Base-by-base conservation (phyloP, 2,888 invertebrate genomes). In the Sinotaia quadrata region DNA sequence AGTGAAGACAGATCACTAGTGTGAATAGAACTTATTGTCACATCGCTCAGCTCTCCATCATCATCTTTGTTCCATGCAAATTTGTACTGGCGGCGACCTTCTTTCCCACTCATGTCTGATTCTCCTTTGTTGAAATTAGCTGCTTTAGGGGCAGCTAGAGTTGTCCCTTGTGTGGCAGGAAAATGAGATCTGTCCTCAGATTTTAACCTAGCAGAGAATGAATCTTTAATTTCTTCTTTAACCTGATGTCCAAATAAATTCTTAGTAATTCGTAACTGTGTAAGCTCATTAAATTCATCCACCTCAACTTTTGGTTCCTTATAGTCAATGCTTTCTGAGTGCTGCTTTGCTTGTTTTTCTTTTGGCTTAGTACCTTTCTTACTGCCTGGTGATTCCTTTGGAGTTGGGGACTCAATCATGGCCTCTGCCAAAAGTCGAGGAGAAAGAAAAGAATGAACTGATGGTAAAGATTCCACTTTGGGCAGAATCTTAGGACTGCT, bases 1-100 rank as follows among this genome's bases (percentile, higher is more conserved):
- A 87, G 88, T 49, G 85, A 85, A 0, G 89, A 89, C 61, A 89
- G 77, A 75, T 89, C 89, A 78, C 88, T 88, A 12, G 89, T 89
- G 75, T 89, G 89, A 4, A 89, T 86, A 12, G 89, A 89, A 71
- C 88, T 88, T 37, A 89, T 78, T 4, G 85, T 84, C 15, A 86
- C 76, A 62, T 86, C 86, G 8, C 85, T 86, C 66, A 81, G 70
- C 29, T 75, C 75, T 41, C 68, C 70, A 12, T 70, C 73, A 61
- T 68, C 73, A 24, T 74, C 76, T 51, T 73, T 72, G 69, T 84
- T 79, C 84, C 87, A 87, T 0, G 85, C 84, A 78, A 87, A 86
- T 66, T 82, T 81, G 75, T 67, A 41, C 31, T 52, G 52, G 5
- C 60, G 59, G 41, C 33, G 29, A 8, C 51, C 47, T 12, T 60